Evolutionary conservation across 2,888 invertebrate species (phyloP).

Genomic region (Dynastes hyllus): DNA sequence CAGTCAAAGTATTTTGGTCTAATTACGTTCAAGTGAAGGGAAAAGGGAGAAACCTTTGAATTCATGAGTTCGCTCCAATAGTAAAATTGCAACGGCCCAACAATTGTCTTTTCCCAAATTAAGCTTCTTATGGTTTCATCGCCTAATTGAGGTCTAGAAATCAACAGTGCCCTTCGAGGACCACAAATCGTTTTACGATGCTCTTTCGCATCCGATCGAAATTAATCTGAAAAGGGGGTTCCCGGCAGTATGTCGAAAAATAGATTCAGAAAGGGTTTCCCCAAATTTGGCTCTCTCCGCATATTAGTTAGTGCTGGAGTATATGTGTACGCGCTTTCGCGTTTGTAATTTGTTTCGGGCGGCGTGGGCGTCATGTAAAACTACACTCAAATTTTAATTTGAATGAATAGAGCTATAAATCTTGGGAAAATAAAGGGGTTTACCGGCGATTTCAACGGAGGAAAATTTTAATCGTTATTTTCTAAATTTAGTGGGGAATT

Average conservation of each 20-base stretch:
- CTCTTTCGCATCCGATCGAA: conserved; percentile 41
- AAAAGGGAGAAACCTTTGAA: too few relatives aligned
- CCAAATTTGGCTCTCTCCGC: neutral
- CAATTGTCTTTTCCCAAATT: neutral
- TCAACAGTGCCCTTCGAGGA: conserved; percentile 28
- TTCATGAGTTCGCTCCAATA: neutral
- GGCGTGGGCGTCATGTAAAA: conserved; percentile 61
- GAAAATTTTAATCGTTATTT: conserved; percentile 71
- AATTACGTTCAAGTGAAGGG: too few relatives aligned
- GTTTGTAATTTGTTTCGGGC: conserved; percentile 61
- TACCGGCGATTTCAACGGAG: conserved; percentile 68
- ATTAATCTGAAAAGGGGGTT: conserved; percentile 53
- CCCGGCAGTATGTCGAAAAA: conserved; percentile 60
- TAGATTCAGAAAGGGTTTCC: too few relatives aligned
- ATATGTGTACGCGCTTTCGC: conserved; percentile 47
- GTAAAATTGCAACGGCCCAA: neutral
- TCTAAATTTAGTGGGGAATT: conserved; percentile 69
- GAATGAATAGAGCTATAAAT: conserved; percentile 68
- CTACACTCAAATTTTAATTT: conserved; percentile 70
- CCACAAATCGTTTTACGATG: conserved; percentile 48
- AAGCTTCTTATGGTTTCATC: neutral
- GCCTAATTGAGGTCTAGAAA: conserved; percentile 38
- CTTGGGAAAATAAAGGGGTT: too few relatives aligned
- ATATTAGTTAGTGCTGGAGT: neutral
- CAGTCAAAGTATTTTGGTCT: too few relatives aligned